These are phyloP conservation scores for Amblyornis subalaris DNA, from an alignment of 2,113 vertebrate species.

Conservation along the genomic window DNA sequence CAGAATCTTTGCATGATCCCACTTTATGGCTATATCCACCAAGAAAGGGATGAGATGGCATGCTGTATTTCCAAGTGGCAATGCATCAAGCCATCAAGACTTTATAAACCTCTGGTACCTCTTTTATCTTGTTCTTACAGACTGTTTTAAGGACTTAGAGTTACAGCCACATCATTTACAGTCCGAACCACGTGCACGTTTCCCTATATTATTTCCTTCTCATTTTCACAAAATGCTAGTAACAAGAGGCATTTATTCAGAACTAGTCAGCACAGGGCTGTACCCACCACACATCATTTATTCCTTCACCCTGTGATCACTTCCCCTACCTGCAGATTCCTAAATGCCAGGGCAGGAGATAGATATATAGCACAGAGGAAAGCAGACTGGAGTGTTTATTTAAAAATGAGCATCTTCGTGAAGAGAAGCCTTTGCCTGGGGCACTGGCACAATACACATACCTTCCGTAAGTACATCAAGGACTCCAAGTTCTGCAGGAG, in stretches of 20 bases:
- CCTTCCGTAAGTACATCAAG: not conserved
- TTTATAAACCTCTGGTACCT: not conserved
- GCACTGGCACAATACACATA: not conserved
- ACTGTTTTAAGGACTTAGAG: not conserved
- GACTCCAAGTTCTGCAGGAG: not conserved
- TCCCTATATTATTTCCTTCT: not conserved
- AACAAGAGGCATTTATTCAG: not conserved
- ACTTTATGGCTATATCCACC: not conserved
- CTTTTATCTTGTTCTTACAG: not conserved
- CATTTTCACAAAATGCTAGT: not conserved
- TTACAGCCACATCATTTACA: not conserved
- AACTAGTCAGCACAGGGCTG: not conserved
- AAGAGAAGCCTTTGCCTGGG: not conserved
- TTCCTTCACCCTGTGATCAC: not conserved
- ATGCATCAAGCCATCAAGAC: not conserved
- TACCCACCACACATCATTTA: not conserved
- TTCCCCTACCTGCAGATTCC: not conserved
- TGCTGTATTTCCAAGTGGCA: not conserved
- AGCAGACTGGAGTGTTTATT: not conserved
- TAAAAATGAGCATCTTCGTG: not conserved
- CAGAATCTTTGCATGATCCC: not conserved
- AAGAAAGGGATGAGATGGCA: not conserved
- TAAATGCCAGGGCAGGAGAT: not conserved
- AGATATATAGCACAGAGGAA: not conserved
- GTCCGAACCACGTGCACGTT: not conserved